Conservation (phyloP, 1,140 invertebrate species). For the Zaprionus africanus region DNA sequence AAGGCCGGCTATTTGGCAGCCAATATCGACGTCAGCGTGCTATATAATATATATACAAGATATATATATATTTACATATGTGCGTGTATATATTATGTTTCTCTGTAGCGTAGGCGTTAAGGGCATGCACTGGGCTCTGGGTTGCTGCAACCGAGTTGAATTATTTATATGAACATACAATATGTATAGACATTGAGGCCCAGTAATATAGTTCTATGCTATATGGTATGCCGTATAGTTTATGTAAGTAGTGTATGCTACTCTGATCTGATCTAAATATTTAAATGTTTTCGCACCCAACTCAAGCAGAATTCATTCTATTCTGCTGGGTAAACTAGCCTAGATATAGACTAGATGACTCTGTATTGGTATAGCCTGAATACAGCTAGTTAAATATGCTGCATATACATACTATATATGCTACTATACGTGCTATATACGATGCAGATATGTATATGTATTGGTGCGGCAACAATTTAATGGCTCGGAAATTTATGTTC, state of each 20-base stretch:
- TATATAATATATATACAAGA: constrained; percentile 6
- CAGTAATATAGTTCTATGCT: constrained; percentile 1
- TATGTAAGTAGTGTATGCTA: constrained; percentile 5
- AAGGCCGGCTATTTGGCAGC: constrained; percentile 49
- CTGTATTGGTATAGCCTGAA: constrained; percentile 25
- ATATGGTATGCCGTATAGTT: constrained; percentile 9
- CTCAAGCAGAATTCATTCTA: constrained; percentile 23
- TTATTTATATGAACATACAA: background rate
- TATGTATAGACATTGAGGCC: background rate
- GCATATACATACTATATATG: constrained; percentile 14
- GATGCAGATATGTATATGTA: constrained; percentile 22
- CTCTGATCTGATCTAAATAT: constrained; percentile 38
- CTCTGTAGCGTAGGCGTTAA: constrained; percentile 28
- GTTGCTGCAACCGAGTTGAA: constrained; percentile 26
- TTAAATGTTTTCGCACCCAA: constrained; percentile 22
- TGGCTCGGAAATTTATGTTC: constrained; percentile 79
- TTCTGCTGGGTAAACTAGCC: constrained; percentile 26
- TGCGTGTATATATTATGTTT: constrained; percentile 15
- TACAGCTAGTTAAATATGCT: constrained; percentile 38
- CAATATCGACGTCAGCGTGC: constrained; percentile 38
- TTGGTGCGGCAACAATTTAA: constrained; percentile 53
- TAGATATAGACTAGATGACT: constrained; percentile 15
- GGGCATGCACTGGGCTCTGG: constrained; percentile 33
- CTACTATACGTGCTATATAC: constrained; percentile 21
- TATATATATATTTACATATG: constrained; percentile 4